Base-by-base conservation (phyloP, 1,140 invertebrate species). In the Galleria mellonella region DNA sequence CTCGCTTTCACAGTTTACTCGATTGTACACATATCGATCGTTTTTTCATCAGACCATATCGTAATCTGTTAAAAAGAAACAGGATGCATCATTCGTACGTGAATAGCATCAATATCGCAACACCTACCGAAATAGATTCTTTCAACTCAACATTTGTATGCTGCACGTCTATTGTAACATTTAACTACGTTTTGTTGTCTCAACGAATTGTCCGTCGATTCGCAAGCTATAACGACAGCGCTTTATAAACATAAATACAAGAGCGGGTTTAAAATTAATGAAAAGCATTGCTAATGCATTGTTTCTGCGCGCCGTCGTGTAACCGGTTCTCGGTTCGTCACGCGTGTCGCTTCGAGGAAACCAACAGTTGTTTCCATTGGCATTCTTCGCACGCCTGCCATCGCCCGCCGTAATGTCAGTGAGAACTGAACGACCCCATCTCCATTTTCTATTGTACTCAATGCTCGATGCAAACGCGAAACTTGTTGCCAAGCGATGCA, bases 301-400 rank as follows among this genome's bases (percentile, higher is more conserved):
- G 64, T 72, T 66, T 69, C 57, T 63, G 54, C 52, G 51, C 62
- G 62, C 55, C 62, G 57, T 70, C 65, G 61, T 62, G 64, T 64
- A 69, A 76, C 71, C 68, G 64, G 72, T 74, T 55, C 51, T 57
- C 33, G 51, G 57, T 58, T 65, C 61, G 75, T 71, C 68, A 72
- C 72, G 67, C 73, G 62, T 58, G 54, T 58, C 59, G 54, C 38
- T 77, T 75, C 73, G 56, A 61, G 61, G 72, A 75, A 81, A 74
- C 61, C 53, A 78, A 72, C 74, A 74, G 74, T 74, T 78, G 67
- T 73, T 75, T 63, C 55, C 64, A 75, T 68, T 60, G 57, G 51
- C 72, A 82, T 78, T 82, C 74, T 68, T 71, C 61, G 60, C 73
- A 72, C 72, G 64, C 50, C 60, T 43, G 54, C 43, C 45, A 46